Conservation (phyloP, 2,888 invertebrate species). For the Psylliodes chrysocephalus region DNA sequence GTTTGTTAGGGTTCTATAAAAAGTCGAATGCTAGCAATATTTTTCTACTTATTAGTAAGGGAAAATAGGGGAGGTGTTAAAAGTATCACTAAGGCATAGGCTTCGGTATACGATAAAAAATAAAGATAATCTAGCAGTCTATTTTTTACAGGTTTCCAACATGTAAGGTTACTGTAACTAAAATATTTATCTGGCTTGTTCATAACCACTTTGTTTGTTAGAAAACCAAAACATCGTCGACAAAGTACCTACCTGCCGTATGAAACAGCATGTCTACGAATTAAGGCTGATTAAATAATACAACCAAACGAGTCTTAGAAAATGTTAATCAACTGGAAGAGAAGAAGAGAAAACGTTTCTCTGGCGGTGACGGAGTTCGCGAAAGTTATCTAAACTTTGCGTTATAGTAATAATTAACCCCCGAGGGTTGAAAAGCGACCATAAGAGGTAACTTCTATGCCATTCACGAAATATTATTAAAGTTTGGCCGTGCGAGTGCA, state of each 20-base stretch:
- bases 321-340: constrained; percentile 30
- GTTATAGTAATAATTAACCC: constrained; percentile 41
- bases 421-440: constrained; percentile 33
- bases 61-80: too few relatives aligned
- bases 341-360: constrained; percentile 15
- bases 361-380: constrained; percentile 4
- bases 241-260: constrained; percentile 2
- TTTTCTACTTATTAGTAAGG: too few relatives aligned
- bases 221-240: constrained; percentile 1
- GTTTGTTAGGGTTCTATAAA: too few relatives aligned
- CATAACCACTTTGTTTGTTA: constrained; percentile 3
- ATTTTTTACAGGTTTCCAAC: background rate
- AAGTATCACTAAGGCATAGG: too few relatives aligned
- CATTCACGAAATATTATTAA: constrained; percentile 48
- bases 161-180: background rate
- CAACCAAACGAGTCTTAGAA: constrained; percentile 15
- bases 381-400: constrained; percentile 34
- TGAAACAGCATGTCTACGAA: constrained; percentile 9
- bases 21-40: too few relatives aligned
- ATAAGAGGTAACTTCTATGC: constrained; percentile 46
- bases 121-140: too few relatives aligned
- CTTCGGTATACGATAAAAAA: too few relatives aligned
- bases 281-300: constrained; percentile 22
- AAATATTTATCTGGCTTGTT: background rate
- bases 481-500: constrained; percentile 43